Evolutionary conservation across 2,888 invertebrate genomes (phyloP).

Genomic region (Pyrrhia umbra): DNA sequence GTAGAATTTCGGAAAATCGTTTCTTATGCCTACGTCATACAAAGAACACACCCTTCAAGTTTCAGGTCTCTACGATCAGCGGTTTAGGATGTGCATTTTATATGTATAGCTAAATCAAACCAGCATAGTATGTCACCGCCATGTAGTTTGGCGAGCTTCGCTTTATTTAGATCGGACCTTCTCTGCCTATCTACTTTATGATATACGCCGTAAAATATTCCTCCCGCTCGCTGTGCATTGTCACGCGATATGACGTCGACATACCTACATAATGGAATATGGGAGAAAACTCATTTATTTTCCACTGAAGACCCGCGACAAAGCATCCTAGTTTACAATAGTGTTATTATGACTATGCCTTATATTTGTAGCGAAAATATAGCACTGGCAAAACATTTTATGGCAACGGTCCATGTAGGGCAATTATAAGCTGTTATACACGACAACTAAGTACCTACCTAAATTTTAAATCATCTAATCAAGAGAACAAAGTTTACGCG

Average conservation of each 20-base stretch:
- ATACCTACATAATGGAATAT: conserved; percentile 49
- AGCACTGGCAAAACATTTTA: neutral
- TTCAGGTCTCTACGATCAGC: too few species aligned
- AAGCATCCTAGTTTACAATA: conserved; percentile 49
- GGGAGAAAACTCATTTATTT: conserved; percentile 65
- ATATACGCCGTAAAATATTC: conserved; percentile 23
- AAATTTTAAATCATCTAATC: neutral
- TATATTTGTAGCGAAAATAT: conserved; percentile 2
- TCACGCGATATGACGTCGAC: conserved; percentile 36
- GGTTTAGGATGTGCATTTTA: too few species aligned
- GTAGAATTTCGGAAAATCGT: too few species aligned
- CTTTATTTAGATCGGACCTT: neutral
- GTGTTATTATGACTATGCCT: conserved; percentile 27
- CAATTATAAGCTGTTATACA: neutral
- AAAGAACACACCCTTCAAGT: too few species aligned
- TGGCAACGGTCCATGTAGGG: neutral
- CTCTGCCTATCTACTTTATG: neutral
- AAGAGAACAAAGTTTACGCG: neutral
- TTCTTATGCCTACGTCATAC: too few species aligned
- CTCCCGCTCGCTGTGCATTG: conserved; percentile 23
- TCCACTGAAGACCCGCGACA: conserved; percentile 50
- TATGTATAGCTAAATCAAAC: too few species aligned
- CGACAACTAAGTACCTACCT: neutral
- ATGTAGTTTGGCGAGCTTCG: neutral
- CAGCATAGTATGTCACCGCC: neutral